Base-by-base conservation (phyloP, 2,888 invertebrate genomes). In the Chloroclystis v-ata region DNA sequence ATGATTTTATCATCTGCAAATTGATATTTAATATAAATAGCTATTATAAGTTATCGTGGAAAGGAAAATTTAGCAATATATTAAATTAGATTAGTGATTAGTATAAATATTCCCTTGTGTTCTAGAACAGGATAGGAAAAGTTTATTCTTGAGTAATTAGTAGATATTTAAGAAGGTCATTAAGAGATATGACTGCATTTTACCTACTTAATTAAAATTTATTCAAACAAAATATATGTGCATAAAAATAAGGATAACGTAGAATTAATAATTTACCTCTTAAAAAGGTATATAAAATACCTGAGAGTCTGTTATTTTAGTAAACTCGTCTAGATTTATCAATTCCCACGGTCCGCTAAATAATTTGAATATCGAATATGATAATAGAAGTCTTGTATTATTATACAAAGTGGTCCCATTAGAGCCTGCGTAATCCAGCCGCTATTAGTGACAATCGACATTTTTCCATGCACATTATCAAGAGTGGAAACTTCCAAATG, bases 1-100 rank as follows among this genome's bases (percentile, higher is more conserved):
- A 78, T 57, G 62, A 11, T 35, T 47, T 67, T 74, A 72, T 68
- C 63, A 67, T 65, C 65, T 67, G 79, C 81, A 81, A 83, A 82
- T 80, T 67, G 72, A 58, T 54, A 77, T 77, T 80, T 78, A 78
- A 84, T 79, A 57, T 51, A 33, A 61, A 61, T 53, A 56, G 60
- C 66, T 59, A 78, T 85, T 79, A 79, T 51, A 41, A 59, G 52
- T 59, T 60, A 77, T 76, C 66, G 69, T 68, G 67, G 67, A 69
- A 72, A 78, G 85, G 82, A 84, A 85, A 82, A 81, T 82, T 83
- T 82, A 64, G 82, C 80, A 66, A 74, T 60, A 69, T 66, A 33
- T 60, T 47, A 50, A 61, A 50, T 49, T 16, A n/a, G 47, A 60
- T 67, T 64, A 64, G 66, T 63, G 47, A 35, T 35, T 35, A 35